These are phyloP conservation scores for Drosophila cardini DNA, from an alignment of 1,140 invertebrate species.

Conservation along the genomic window DNA sequence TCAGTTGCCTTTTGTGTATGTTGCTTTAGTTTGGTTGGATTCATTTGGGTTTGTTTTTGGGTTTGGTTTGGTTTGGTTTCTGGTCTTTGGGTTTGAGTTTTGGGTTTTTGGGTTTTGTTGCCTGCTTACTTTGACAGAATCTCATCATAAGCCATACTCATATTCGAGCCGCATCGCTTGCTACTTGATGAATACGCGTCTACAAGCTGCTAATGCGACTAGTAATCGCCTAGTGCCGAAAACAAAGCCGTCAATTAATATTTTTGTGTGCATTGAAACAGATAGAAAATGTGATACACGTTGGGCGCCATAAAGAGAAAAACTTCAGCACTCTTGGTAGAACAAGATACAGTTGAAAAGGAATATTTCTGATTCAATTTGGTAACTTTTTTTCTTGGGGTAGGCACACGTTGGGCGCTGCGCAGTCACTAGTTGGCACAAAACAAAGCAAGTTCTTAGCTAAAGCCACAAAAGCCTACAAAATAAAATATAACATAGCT, in stretches of 20 bases:
- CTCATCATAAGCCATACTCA: background rate
- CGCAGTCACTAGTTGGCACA: no score
- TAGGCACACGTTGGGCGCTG: no score
- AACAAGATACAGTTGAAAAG: background rate
- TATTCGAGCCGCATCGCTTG: constrained; percentile 27
- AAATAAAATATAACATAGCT: no score
- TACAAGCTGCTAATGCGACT: constrained; percentile 28
- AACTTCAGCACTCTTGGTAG: background rate
- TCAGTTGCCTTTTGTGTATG: constrained; percentile 65
- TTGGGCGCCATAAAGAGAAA: background rate
- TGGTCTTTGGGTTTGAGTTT: background rate
- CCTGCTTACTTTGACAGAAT: constrained; percentile 39
- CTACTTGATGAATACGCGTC: constrained; percentile 62
- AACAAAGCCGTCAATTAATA: constrained; percentile 19
- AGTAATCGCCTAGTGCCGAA: background rate
- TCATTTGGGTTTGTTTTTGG: constrained; percentile 43
- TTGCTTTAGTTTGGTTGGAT: constrained; percentile 48
- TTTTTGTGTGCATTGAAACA: background rate
- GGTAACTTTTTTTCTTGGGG: no score
- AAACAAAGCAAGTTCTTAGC: no score
- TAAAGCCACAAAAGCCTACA: no score
- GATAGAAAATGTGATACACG: background rate
- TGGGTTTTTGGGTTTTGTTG: constrained; percentile 9
- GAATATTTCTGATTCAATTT: background rate
- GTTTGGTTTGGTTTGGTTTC: background rate